Evolutionary conservation across 1,140 invertebrate species (phyloP).

Genomic region (Lasaia peninsularis): DNA sequence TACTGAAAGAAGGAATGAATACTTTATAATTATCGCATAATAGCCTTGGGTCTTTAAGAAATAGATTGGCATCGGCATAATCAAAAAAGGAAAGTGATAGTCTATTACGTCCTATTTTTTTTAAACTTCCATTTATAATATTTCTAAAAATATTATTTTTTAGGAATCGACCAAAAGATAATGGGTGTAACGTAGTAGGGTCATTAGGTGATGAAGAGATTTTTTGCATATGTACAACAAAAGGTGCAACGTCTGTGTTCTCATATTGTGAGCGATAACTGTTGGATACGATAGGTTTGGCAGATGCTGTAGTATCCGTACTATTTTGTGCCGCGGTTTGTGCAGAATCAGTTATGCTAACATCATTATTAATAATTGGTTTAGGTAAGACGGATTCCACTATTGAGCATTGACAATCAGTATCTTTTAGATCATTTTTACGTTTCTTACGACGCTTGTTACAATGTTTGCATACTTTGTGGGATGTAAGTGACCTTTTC

Average conservation of each 20-base stretch:
- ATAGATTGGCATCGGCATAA: neutral
- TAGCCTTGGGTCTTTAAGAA: neutral
- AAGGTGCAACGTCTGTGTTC: neutral
- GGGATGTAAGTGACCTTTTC: neutral
- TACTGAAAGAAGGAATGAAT: constrained; percentile 12
- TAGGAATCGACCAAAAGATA: neutral
- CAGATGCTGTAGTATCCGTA: neutral
- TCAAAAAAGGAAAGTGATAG: neutral
- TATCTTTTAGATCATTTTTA: neutral
- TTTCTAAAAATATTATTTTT: neutral
- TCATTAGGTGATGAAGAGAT: neutral
- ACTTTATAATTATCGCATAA: neutral
- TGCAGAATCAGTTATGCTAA: too few relatives aligned
- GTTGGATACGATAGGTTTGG: neutral
- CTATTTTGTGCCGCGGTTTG: too few relatives aligned
- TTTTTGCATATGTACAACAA: neutral
- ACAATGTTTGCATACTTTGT: neutral
- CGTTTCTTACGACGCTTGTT: neutral
- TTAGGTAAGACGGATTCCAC: neutral
- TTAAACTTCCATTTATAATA: neutral
- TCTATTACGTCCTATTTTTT: neutral
- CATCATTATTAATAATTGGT: too few relatives aligned
- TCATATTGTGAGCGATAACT: neutral
- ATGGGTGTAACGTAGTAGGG: neutral
- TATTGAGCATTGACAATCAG: neutral